Base-by-base conservation (phyloP, 2,888 invertebrate species). In the Ochropleura leucogaster region DNA sequence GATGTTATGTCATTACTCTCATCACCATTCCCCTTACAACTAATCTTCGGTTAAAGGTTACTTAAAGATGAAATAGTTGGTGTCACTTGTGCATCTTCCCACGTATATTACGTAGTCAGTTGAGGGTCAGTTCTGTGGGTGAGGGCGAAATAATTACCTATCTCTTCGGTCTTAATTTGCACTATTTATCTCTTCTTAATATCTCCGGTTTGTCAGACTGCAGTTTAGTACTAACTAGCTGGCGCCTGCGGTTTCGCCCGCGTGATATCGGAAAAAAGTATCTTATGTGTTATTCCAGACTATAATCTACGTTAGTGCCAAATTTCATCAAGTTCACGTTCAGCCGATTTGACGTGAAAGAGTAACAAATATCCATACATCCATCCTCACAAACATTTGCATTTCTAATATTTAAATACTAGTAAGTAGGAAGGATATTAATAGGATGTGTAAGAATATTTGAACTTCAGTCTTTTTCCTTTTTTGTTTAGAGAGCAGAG, bases 141-240 rank as follows among this genome's bases (percentile, higher is more conserved):
- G 65, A 81, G 83, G 81, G 79, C 40, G 47, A 66, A 70, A 73
- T 81, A 78, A 78, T 82, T 83, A 59, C 74, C 71, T 51, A 66
- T 68, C 12, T 68, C 12, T 81, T 75, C 55, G 14, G 57, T 74
- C 6, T 68, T 44, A 42, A 59, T 51, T 20, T 53, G 51, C 51
- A 12, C 51, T 47, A 53, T 57, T 68, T 75, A 69, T 63, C 62
- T 46, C 5, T 53, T 64, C 30, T 18, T 10, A 40, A 42, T 68
- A 44, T 44, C 1, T 30, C 5, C 30, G 3, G 16, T 0, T 49
- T 12, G 20, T n/a, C n/a, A 18, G 20, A 16, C 5, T 62, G 44
- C n/a, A 44, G 44, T 62, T n/a, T 5, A 12, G 6, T 16, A 30
- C 16, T 30, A 4, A 57, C 3, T 30, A 30, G 30, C 30, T 30